Evolutionary conservation across 1,140 invertebrate species (phyloP).

Genomic region (Drosophila mauritiana): DNA sequence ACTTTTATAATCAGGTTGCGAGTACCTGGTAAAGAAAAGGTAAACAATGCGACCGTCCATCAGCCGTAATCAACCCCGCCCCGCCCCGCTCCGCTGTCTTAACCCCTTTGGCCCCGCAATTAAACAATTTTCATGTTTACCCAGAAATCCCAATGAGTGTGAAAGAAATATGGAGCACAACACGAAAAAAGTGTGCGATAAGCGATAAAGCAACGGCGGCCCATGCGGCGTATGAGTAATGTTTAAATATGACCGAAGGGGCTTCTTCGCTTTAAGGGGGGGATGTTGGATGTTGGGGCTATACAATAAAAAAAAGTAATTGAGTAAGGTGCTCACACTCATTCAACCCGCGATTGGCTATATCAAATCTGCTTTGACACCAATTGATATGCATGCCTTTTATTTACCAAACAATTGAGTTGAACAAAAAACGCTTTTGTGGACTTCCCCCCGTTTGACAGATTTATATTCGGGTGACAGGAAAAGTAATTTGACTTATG

Average conservation of each 20-base stretch:
- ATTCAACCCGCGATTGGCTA: conserved; percentile 39
- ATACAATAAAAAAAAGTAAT: background rate
- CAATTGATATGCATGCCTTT: conserved; percentile 47
- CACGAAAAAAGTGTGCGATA: conserved; percentile 47
- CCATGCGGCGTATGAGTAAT: conserved; percentile 63
- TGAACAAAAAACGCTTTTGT: background rate
- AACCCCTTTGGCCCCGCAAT: conserved; percentile 35
- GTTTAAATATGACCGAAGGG: conserved; percentile 7
- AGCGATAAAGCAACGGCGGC: conserved; percentile 40
- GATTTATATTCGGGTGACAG: background rate
- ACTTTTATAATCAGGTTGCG: conserved; percentile 2
- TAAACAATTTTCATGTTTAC: conserved; percentile 57
- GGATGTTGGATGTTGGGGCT: no score
- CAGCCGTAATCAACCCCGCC: conserved; percentile 32
- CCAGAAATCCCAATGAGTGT: conserved; percentile 7
- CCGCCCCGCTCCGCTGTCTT: background rate
- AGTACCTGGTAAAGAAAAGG: conserved; percentile 12
- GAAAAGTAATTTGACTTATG: background rate
- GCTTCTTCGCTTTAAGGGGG: background rate
- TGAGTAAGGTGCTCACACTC: conserved; percentile 20
- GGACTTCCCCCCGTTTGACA: conserved; percentile 2
- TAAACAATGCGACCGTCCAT: conserved; percentile 64
- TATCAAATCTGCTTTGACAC: conserved; percentile 43
- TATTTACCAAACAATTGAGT: conserved; percentile 5
- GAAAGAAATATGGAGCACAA: conserved; percentile 5